Evolutionary conservation across 2,797 vertebrate species (phyloP).

Genomic region (Coranthus polyacanthus): DNA sequence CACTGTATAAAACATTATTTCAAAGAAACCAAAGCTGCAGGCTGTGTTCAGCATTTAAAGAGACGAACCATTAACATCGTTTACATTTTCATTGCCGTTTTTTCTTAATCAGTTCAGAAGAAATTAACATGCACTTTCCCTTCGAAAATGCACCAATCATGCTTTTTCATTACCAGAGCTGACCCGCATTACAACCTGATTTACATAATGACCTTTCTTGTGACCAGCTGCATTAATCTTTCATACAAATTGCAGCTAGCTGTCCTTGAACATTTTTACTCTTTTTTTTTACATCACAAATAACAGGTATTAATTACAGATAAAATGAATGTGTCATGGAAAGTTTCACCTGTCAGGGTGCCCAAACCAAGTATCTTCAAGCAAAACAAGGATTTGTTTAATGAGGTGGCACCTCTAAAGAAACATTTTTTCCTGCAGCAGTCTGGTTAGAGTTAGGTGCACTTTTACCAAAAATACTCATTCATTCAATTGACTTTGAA

Average conservation of each 20-base stretch:
- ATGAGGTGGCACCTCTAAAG: neutral
- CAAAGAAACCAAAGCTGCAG: neutral
- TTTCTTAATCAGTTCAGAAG: conserved; percentile 2
- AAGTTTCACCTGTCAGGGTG: conserved; percentile 10
- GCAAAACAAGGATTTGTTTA: conserved; percentile 9
- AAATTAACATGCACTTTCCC: neutral
- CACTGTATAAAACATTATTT: neutral
- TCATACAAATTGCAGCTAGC: neutral
- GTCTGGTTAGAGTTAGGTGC: too few relatives aligned
- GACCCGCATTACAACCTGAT: conserved; percentile 21
- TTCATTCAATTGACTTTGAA: conserved; percentile 26
- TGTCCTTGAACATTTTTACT: conserved; percentile 20
- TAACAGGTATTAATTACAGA: neutral
- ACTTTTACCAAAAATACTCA: too few relatives aligned
- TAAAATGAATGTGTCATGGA: neutral
- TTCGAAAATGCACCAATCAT: conserved; percentile 1
- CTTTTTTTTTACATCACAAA: neutral
- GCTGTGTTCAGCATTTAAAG: neutral
- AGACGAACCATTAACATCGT: conserved; percentile 1
- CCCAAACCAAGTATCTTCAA: conserved; percentile 12
- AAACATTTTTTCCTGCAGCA: neutral
- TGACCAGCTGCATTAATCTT: conserved; percentile 31
- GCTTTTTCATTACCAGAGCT: conserved; percentile 26
- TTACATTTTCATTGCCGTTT: neutral
- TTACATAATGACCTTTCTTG: conserved; percentile 36